Conservation (phyloP, 2,888 invertebrate species). For the Himalopsyche anomala region DNA sequence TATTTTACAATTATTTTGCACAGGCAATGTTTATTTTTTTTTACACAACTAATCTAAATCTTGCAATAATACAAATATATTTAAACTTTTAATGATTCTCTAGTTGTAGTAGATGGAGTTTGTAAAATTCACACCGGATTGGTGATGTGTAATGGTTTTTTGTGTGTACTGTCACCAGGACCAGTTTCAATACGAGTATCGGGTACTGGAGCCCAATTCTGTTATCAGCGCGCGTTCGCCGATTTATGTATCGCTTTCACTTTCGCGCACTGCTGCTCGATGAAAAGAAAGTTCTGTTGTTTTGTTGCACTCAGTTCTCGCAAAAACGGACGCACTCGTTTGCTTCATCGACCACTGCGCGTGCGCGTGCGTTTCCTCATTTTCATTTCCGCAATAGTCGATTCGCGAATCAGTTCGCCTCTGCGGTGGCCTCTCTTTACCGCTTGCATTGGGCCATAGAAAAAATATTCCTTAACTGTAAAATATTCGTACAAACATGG, state of each 20-base stretch:
- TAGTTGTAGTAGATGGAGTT: too few species aligned
- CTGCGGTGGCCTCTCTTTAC: conserved; percentile 1
- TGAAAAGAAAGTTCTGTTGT: conserved; percentile 59
- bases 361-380: conserved; percentile 57
- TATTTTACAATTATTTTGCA: too few species aligned
- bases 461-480: too few species aligned
- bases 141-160: too few species aligned
- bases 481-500: too few species aligned
- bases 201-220: conserved; percentile 31
- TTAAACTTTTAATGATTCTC: too few species aligned
- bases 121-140: too few species aligned
- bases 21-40: too few species aligned
- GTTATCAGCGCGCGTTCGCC: conserved; percentile 49
- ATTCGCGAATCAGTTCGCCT: not conserved
- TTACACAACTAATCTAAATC: too few species aligned
- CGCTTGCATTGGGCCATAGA: not conserved
- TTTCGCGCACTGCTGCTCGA: conserved; percentile 49
- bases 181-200: too few species aligned
- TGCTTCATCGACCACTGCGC: conserved; percentile 38
- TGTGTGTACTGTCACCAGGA: too few species aligned
- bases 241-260: conserved; percentile 57
- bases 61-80: too few species aligned
- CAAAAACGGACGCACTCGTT: conserved; percentile 39
- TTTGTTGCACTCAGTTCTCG: conserved; percentile 22
- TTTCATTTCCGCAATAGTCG: conserved; percentile 60